These are phyloP conservation scores for Charanyca ferruginea DNA, from an alignment of 2,888 invertebrate species.

Conservation along the genomic window DNA sequence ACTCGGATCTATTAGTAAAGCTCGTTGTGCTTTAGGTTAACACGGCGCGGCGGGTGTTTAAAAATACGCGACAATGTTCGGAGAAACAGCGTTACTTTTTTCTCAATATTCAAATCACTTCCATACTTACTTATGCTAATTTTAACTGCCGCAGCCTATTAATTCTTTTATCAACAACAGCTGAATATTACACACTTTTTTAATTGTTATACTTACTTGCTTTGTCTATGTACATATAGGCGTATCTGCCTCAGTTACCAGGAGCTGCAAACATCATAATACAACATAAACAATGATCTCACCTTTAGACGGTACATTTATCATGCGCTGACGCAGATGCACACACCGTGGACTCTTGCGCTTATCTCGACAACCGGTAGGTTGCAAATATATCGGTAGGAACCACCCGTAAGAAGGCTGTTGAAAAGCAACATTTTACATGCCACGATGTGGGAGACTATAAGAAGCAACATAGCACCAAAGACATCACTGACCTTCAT, in stretches of 20 bases:
- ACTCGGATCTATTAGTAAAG: conserved; percentile 10
- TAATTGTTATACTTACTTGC: conserved; percentile 6
- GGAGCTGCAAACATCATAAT: conserved; percentile 64
- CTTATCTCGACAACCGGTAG: conserved; percentile 52
- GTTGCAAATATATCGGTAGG: conserved; percentile 43
- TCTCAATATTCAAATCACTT: no score
- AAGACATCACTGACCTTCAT: not conserved
- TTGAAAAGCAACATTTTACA: conserved; percentile 37
- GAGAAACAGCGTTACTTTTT: no score
- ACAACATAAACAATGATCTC: conserved; percentile 72
- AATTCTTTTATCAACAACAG: conserved; percentile 15
- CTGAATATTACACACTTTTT: conserved; percentile 3
- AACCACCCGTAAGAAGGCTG: conserved; percentile 24
- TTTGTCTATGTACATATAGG: conserved; percentile 34
- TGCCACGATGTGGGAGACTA: not conserved
- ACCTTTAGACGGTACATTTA: conserved; percentile 56
- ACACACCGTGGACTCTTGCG: conserved; percentile 38
- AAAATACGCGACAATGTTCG: not conserved
- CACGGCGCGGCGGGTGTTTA: conserved; percentile 11
- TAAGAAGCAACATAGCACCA: not conserved
- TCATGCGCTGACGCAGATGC: conserved; percentile 60
- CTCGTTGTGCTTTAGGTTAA: conserved; percentile 10
- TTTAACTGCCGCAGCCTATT: no score
- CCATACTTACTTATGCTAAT: no score
- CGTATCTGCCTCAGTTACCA: conserved; percentile 53